Conservation (phyloP, 2,113 vertebrate genomes). For the Recurvirostra avosetta region DNA sequence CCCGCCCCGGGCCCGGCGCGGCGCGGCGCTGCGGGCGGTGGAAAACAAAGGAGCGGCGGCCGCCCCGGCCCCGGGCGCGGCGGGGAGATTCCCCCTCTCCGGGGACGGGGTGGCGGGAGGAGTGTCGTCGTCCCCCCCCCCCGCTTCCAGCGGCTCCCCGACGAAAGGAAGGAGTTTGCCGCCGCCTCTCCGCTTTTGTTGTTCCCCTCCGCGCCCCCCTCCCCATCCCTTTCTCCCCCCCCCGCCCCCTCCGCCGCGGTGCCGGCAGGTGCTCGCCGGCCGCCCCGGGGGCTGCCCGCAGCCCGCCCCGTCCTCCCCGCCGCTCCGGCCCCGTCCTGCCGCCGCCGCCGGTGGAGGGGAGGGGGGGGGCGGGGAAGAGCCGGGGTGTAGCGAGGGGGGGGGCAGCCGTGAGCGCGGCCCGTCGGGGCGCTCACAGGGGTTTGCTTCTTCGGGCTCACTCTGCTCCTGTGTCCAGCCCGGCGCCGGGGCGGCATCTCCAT, state of each 20-base stretch:
- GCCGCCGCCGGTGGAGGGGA: too few relatives aligned
- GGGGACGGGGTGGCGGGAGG: background rate
- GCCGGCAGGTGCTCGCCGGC: background rate
- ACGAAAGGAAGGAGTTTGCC: background rate
- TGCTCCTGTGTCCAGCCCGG: background rate
- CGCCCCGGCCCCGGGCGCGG: background rate
- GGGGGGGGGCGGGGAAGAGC: background rate
- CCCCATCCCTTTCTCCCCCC: too few relatives aligned
- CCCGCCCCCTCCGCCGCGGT: background rate
- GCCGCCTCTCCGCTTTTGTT: background rate
- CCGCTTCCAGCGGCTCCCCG: background rate
- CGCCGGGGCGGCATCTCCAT: background rate
- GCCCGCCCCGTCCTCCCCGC: background rate
- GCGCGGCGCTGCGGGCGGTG: background rate
- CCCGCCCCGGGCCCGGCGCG: background rate
- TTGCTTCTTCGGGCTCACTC: background rate
- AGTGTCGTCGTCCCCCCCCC: background rate
- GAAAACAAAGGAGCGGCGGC: constrained; percentile 20
- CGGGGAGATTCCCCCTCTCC: background rate
- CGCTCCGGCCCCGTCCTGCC: background rate
- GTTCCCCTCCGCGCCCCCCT: too few relatives aligned
- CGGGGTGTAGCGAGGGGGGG: too few relatives aligned
- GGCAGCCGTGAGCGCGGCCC: background rate
- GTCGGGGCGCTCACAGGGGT: background rate
- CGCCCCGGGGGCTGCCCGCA: background rate